phyloP scores from a whole-genome alignment of 2,888 invertebrate species.

The Aphodius sticticus region DNA sequence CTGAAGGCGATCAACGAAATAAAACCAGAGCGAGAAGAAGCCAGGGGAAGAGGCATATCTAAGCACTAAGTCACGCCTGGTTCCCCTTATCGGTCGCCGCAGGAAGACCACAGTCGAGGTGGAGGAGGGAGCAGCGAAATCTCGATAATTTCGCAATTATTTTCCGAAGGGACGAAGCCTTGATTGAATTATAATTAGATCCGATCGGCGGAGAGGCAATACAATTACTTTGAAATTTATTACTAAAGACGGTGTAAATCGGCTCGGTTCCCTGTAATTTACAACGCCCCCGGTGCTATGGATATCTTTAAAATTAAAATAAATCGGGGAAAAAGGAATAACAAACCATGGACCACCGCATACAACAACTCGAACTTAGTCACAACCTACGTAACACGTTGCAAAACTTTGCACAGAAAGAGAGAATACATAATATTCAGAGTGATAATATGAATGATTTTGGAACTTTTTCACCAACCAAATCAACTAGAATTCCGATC shows the following conservation, averaged over 20 bases:
- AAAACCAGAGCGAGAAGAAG: background rate
- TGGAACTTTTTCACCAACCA: too few species aligned
- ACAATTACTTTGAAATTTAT: slow-evolving; percentile 18
- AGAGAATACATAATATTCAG: too few species aligned
- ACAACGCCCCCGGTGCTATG: slow-evolving; percentile 10
- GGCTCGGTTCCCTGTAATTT: slow-evolving; percentile 23
- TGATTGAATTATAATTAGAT: slow-evolving; percentile 27
- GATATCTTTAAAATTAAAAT: background rate
- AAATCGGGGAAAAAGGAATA: background rate
- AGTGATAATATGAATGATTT: too few species aligned
- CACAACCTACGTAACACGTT: background rate
- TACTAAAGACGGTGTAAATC: slow-evolving; percentile 10
- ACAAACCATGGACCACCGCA: slow-evolving; percentile 13
- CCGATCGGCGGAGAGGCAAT: slow-evolving; percentile 11
- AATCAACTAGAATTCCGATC: too few species aligned
- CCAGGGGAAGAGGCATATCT: slow-evolving; percentile 4
- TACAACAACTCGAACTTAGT: background rate
- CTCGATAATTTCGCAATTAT: slow-evolving; percentile 24
- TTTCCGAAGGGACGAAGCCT: slow-evolving; percentile 6
- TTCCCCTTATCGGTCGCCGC: background rate
- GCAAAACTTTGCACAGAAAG: too few species aligned
- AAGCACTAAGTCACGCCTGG: background rate
- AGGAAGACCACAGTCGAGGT: background rate
- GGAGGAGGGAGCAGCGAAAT: background rate
- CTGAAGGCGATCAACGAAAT: background rate